A percentile compares a stretch with the other conserved stretches of the same genome.
phyloP scores from a whole-genome alignment of 2,888 invertebrate genomes.

The Nectonema munidae region DNA sequence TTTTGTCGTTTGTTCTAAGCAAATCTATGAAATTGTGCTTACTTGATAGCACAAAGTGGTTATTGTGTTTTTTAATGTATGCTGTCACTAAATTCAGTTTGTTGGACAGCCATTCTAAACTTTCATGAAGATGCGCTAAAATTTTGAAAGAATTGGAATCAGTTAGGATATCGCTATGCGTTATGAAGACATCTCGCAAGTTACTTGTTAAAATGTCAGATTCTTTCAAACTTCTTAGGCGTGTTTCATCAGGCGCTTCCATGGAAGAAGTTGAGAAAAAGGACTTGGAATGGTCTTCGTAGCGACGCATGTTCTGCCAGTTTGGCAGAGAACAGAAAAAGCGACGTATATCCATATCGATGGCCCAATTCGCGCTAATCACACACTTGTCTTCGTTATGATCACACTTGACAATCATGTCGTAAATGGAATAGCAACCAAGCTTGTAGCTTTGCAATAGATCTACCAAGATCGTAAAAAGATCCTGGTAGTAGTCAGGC shows the following conservation, averaged over 20 bases:
- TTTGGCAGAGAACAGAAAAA: conserved; percentile 54
- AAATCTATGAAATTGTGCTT: too few species aligned
- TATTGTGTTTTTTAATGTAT: too few species aligned
- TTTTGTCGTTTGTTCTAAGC: too few species aligned
- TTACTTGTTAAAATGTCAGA: conserved; percentile 69
- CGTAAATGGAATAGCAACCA: too few species aligned
- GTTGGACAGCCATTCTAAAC: conserved; percentile 35
- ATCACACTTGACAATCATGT: too few species aligned
- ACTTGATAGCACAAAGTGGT: too few species aligned
- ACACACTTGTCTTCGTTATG: conserved; percentile 41
- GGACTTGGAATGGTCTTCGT: background rate
- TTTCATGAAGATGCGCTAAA: conserved; percentile 58
- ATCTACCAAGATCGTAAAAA: too few species aligned
- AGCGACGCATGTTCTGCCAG: conserved; percentile 23
- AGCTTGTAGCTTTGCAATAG: too few species aligned
- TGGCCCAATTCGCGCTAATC: conserved; percentile 53
- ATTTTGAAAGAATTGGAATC: conserved; percentile 48
- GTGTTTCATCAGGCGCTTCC: conserved; percentile 17
- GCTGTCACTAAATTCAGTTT: too few species aligned
- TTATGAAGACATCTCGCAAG: conserved; percentile 50
- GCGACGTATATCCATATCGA: conserved; percentile 67
- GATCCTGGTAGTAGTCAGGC: too few species aligned
- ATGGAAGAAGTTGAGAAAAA: background rate
- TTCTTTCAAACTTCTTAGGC: conserved; percentile 46
- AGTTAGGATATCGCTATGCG: conserved; percentile 47